Percentiles rank a stretch among this genome's conserved stretches.
Conservation (phyloP, 1,140 invertebrate genomes). For the Zaprionus ghesquierei region DNA sequence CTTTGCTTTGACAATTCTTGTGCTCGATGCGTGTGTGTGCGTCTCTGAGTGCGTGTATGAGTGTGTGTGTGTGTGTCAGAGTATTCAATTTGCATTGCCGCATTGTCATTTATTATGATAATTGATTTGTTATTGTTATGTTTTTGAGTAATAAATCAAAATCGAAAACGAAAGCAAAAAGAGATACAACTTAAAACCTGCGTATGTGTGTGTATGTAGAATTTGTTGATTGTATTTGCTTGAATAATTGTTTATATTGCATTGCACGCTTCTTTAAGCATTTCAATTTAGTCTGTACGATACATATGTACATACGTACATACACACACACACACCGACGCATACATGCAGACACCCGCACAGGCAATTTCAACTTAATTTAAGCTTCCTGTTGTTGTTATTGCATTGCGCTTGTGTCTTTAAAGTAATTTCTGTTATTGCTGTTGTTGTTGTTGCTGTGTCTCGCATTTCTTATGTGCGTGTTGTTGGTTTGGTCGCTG, state of each 20-base stretch:
- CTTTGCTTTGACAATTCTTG: conserved; percentile 16
- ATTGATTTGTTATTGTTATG: conserved; percentile 39
- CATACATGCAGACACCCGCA: conserved; percentile 7
- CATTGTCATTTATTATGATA: conserved; percentile 34
- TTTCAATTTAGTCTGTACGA: neutral
- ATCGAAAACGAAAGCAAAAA: conserved; percentile 8
- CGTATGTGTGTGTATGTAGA: neutral
- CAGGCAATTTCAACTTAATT: conserved; percentile 42
- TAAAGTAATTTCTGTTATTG: conserved; percentile 27
- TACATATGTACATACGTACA: conserved; percentile 1
- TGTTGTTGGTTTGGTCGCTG: conserved; percentile 31
- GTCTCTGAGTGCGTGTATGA: neutral
- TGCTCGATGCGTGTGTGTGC: neutral
- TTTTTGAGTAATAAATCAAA: conserved; percentile 38
- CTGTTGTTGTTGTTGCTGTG: conserved; percentile 12
- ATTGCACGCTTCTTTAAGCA: conserved; percentile 9
- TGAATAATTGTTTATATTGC: conserved; percentile 17
- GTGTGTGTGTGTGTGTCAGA: neutral
- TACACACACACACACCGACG: neutral
- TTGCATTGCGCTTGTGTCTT: conserved; percentile 21
- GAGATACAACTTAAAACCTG: neutral
- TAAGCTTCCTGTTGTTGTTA: conserved; percentile 43
- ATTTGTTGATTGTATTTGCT: neutral
- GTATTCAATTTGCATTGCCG: conserved; percentile 6
- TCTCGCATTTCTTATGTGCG: conserved; percentile 29